These are phyloP conservation scores for Haemorhous mexicanus DNA, from an alignment of 2,113 vertebrate species.

Conservation along the genomic window DNA sequence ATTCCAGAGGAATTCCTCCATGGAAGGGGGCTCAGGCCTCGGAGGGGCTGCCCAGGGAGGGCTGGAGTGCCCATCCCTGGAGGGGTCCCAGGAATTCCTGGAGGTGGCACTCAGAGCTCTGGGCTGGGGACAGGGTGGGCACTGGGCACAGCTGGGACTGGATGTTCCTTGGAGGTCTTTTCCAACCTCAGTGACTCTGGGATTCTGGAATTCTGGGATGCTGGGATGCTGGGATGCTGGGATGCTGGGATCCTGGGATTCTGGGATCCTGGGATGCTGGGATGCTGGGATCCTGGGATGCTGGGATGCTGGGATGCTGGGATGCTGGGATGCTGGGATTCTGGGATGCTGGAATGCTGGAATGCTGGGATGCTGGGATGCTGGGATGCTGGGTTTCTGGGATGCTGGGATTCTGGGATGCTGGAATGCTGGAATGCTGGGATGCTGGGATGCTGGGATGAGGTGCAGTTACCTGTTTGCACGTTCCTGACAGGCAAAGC, in stretches of 20 bases:
- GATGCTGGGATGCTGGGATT: not conserved
- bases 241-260: no score
- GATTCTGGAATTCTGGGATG: not conserved
- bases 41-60: not conserved
- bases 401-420: not conserved
- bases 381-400: no score
- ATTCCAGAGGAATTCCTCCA: not conserved
- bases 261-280: not conserved
- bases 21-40: fast-evolving
- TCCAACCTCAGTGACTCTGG: not conserved
- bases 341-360: no score
- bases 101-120: not conserved
- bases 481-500: not conserved
- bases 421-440: not conserved
- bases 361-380: no score
- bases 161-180: fast-evolving
- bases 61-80: not conserved
- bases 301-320: no score
- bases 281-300: not conserved
- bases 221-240: no score
- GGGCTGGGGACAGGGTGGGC: not conserved
- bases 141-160: fast-evolving
- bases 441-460: not conserved
- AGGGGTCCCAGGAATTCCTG: fast-evolving
- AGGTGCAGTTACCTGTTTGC: not conserved